These are phyloP conservation scores for Zalophus californianus DNA, from an alignment of 2,797 vertebrate species.

Conservation along the genomic window DNA sequence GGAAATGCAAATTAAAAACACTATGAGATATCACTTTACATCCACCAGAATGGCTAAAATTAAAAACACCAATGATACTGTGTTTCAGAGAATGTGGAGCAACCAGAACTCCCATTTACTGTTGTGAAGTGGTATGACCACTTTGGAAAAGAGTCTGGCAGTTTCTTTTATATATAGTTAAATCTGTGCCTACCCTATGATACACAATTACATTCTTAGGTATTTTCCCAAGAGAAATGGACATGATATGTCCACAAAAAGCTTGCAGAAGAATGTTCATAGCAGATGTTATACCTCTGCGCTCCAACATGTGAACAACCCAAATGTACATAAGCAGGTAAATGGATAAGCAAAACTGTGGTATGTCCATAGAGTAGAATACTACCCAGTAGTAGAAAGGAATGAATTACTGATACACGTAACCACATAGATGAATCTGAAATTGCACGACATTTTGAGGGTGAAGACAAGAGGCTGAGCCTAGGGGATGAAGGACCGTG, in stretches of 20 bases:
- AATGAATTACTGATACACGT: neutral
- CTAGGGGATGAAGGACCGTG: neutral
- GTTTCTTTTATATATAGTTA: neutral
- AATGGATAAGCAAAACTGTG: neutral
- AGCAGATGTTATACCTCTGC: neutral
- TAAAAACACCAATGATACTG: neutral
- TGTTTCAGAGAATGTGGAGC: neutral
- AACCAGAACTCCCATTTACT: neutral
- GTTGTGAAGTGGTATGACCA: neutral
- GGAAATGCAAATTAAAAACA: neutral
- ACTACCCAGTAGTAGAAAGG: neutral
- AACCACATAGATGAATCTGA: neutral
- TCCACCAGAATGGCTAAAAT: neutral
- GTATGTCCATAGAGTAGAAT: neutral
- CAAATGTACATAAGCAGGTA: neutral
- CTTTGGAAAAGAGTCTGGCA: neutral
- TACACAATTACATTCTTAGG: neutral
- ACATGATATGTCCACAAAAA: neutral
- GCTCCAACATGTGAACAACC: neutral
- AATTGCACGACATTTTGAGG: neutral
- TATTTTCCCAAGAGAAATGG: neutral
- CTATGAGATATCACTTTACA: neutral
- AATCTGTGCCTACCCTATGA: neutral
- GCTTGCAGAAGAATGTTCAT: neutral
- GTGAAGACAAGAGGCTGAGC: neutral